phyloP scores from a whole-genome alignment of 92 coral and sea anemone genomes.

The Actinostola sp. region DNA sequence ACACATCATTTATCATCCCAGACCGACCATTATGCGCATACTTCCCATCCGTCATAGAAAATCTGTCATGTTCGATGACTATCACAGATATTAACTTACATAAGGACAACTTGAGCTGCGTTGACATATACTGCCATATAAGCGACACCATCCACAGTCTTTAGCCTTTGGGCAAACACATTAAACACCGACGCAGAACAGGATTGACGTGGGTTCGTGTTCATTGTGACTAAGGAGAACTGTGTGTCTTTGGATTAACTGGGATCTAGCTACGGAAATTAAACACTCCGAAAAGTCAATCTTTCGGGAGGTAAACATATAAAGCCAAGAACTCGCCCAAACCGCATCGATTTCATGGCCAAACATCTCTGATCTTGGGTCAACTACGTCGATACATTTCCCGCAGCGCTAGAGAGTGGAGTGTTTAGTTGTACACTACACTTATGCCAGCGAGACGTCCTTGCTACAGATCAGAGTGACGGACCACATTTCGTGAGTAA shows the following conservation, averaged over 20 bases:
- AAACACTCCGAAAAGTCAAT: neutral
- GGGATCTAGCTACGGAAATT: slow-evolving; percentile 18
- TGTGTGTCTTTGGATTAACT: slow-evolving; percentile 30
- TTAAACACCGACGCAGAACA: slow-evolving; percentile 12
- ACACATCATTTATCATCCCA: slow-evolving; percentile 31
- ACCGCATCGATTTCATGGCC: slow-evolving; percentile 9
- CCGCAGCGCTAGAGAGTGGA: slow-evolving; percentile 15
- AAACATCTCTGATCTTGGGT: slow-evolving; percentile 10
- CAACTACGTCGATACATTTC: slow-evolving; percentile 5
- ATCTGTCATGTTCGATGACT: slow-evolving; percentile 24
- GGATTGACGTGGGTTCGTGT: neutral
- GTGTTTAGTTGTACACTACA: neutral
- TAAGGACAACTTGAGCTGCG: slow-evolving; percentile 17
- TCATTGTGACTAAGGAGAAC: neutral
- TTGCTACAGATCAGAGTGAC: no score
- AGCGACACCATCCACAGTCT: slow-evolving; percentile 8
- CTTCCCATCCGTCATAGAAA: neutral
- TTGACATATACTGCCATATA: slow-evolving; percentile 11
- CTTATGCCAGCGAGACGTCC: no score
- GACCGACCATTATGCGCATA: neutral
- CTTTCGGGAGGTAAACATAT: neutral
- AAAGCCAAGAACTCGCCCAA: neutral
- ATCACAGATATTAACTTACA: slow-evolving; percentile 29
- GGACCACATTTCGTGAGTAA: no score
- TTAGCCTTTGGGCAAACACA: slow-evolving; percentile 32